Evolutionary conservation across 2,797 vertebrate genomes (phyloP).

Genomic region (Falco cherrug): DNA sequence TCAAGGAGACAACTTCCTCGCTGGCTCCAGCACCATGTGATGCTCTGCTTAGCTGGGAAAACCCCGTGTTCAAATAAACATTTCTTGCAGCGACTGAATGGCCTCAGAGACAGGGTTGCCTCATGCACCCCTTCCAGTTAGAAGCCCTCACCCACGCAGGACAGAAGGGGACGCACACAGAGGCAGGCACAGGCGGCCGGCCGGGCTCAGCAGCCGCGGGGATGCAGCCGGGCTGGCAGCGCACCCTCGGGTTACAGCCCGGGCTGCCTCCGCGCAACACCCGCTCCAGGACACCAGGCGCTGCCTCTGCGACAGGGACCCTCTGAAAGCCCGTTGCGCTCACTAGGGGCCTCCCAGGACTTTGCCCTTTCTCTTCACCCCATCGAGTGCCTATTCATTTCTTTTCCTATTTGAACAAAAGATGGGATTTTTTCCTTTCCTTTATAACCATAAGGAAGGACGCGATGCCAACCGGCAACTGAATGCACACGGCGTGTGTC

Average conservation of each 20-base stretch:
- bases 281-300: not conserved
- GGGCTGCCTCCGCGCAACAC: not conserved
- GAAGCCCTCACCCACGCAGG: not conserved
- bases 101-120: not conserved
- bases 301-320: not conserved
- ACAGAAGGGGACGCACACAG: not conserved
- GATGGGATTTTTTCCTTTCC: not conserved
- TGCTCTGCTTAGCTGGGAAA: slow-evolving; percentile 53
- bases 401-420: slow-evolving; percentile 35
- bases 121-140: not conserved
- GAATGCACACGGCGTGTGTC: not conserved
- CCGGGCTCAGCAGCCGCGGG: not conserved
- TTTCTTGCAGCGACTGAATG: not conserved
- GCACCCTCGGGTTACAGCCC: not conserved
- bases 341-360: not conserved
- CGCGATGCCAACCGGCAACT: not conserved
- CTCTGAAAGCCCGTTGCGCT: not conserved
- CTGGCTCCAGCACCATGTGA: slow-evolving; percentile 46
- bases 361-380: not conserved
- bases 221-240: not conserved
- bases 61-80: slow-evolving; percentile 21
- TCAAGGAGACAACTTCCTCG: slow-evolving; percentile 50
- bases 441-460: not conserved
- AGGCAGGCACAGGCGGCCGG: no score
- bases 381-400: not conserved